Evolutionary conservation across 2,888 invertebrate genomes (phyloP).

Genomic region (Boloria euphrosyne): DNA sequence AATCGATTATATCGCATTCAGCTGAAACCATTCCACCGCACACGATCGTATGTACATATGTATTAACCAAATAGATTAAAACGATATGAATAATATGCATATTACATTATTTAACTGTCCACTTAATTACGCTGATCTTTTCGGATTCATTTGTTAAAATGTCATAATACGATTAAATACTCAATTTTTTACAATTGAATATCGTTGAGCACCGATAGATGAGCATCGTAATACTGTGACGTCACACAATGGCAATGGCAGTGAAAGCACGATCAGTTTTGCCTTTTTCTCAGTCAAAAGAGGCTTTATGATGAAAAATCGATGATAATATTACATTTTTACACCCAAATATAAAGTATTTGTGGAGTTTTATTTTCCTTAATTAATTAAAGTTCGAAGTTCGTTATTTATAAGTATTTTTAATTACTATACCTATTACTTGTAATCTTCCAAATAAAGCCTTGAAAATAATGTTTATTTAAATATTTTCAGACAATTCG

Average conservation of each 20-base stretch:
- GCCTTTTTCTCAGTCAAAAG: constrained; percentile 7
- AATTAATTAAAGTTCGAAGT: no score
- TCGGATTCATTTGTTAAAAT: constrained; percentile 1
- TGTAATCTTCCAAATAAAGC: no score
- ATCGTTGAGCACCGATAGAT: constrained; percentile 29
- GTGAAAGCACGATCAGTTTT: constrained; percentile 35
- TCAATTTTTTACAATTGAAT: constrained; percentile 27
- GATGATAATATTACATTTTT: background rate
- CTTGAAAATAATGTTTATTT: no score
- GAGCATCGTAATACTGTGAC: constrained; percentile 34
- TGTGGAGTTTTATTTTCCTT: no score
- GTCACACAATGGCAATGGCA: constrained; percentile 31
- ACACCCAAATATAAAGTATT: constrained; percentile 2
- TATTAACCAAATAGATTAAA: constrained; percentile 28
- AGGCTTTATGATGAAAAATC: background rate
- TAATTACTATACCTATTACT: no score
- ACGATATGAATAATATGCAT: constrained; percentile 10
- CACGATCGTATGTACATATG: constrained; percentile 17
- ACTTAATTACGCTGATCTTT: constrained; percentile 17
- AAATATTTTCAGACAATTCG: no score
- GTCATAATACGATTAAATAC: constrained; percentile 12
- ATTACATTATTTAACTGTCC: constrained; percentile 9
- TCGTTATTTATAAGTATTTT: no score
- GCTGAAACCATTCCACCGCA: constrained; percentile 26
- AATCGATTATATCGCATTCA: constrained; percentile 27